These are phyloP conservation scores for Eira barbara DNA, from an alignment of 2,113 vertebrate genomes.

Conservation along the genomic window DNA sequence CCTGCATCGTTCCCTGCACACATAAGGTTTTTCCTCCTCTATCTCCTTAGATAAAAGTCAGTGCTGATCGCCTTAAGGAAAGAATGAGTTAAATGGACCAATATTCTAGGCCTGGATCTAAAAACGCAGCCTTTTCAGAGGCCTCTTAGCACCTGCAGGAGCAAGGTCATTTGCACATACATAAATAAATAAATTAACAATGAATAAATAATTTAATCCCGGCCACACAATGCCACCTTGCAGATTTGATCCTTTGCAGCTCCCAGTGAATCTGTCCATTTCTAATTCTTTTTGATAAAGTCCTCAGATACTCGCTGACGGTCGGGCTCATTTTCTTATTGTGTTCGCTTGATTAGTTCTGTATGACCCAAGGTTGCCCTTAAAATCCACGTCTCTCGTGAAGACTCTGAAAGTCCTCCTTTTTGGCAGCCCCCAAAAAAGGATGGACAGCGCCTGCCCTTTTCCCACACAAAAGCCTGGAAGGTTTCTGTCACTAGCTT, in stretches of 20 bases:
- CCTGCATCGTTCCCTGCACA: constrained; percentile 70
- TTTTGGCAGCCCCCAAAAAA: constrained; percentile 75
- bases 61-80: constrained; percentile 86
- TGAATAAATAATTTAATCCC: constrained; percentile 92
- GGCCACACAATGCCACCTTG: constrained; percentile 84
- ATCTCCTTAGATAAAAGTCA: constrained; percentile 85
- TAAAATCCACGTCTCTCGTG: constrained; percentile 89
- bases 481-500: constrained; percentile 81
- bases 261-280: constrained; percentile 85
- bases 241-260: constrained; percentile 83
- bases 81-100: constrained; percentile 90
- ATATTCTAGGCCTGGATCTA: constrained; percentile 84
- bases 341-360: constrained; percentile 91
- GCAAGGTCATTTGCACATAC: constrained; percentile 88
- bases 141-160: constrained; percentile 86
- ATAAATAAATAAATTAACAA: constrained; percentile 93
- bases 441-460: constrained; percentile 87
- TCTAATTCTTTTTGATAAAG: constrained; percentile 89
- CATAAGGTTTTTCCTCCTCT: constrained; percentile 79
- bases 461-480: constrained; percentile 88
- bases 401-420: constrained; percentile 86
- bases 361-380: constrained; percentile 91
- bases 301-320: constrained; percentile 89
- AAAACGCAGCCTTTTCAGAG: constrained; percentile 84
- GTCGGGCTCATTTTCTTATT: constrained; percentile 90